Evolutionary conservation across 2,113 vertebrate species (phyloP).

Genomic region (Nannospalax galili): DNA sequence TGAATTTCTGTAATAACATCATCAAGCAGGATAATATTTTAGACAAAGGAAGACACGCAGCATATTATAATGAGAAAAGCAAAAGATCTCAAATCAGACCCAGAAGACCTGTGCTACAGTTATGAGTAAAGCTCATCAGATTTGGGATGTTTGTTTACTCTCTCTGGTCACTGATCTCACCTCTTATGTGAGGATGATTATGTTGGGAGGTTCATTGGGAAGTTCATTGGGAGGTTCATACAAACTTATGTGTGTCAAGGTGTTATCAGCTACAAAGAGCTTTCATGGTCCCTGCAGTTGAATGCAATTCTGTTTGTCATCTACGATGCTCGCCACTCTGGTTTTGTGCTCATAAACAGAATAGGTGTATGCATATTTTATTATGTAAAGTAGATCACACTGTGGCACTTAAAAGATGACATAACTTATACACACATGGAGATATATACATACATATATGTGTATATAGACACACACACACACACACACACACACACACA

Average conservation of each 20-base stretch:
- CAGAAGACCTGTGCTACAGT: neutral
- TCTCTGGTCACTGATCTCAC: neutral
- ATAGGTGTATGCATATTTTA: neutral
- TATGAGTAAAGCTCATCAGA: too few species aligned
- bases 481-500: neutral
- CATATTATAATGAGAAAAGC: neutral
- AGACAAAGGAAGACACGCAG: neutral
- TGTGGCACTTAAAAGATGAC: neutral
- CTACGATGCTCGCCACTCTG: neutral
- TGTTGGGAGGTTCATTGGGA: neutral
- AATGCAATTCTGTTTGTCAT: neutral
- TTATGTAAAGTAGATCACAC: neutral
- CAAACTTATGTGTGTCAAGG: neutral
- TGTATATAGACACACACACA: neutral
- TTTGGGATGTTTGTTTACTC: too few species aligned
- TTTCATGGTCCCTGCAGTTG: neutral
- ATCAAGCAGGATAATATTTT: constrained; percentile 22
- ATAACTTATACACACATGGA: neutral
- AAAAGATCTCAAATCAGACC: neutral
- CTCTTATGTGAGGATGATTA: neutral
- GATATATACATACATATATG: too few species aligned
- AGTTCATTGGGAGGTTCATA: neutral
- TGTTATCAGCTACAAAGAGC: neutral
- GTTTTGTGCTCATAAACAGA: neutral
- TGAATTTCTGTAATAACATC: constrained; percentile 16